These are phyloP conservation scores for Drosophila nr. perissopoda DNA, from an alignment of 2,888 invertebrate species.

Conservation along the genomic window DNA sequence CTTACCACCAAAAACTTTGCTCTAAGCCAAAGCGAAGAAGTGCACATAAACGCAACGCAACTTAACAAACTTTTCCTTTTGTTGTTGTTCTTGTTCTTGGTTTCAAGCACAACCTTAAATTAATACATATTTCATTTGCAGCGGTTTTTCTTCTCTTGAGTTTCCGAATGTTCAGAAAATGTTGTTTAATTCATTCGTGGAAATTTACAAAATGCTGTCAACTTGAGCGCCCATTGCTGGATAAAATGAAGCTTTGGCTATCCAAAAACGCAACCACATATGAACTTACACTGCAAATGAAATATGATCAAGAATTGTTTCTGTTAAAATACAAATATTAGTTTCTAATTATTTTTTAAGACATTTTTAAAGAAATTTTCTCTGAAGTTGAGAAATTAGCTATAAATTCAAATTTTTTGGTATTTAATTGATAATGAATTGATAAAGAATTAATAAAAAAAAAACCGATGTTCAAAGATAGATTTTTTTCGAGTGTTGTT, in stretches of 20 bases:
- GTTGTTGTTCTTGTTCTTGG: background rate
- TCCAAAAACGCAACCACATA: conserved; percentile 20
- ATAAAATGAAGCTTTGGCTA: conserved; percentile 58
- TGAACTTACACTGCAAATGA: background rate
- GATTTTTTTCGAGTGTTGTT: background rate
- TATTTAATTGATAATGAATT: too few species aligned
- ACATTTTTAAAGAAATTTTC: background rate
- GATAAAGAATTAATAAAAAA: background rate
- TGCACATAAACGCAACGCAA: conserved; percentile 14
- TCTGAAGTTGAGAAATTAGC: too few species aligned
- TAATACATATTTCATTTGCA: conserved; percentile 48
- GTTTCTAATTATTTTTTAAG: background rate
- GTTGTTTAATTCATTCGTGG: conserved; percentile 55
- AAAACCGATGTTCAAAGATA: accelerated
- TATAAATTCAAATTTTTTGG: too few species aligned
- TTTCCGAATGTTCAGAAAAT: conserved; percentile 42
- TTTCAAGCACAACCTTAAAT: conserved; percentile 18
- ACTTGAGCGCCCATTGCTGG: conserved; percentile 53
- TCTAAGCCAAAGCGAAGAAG: conserved; percentile 12
- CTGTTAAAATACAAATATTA: background rate
- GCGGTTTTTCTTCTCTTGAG: conserved; percentile 32
- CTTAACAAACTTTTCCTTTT: conserved; percentile 11
- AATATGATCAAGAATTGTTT: background rate
- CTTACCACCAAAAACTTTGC: conserved; percentile 16
- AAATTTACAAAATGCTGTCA: conserved; percentile 62